Conservation (phyloP, 2,113 vertebrate species). For the Pseudorasbora parva region DNA sequence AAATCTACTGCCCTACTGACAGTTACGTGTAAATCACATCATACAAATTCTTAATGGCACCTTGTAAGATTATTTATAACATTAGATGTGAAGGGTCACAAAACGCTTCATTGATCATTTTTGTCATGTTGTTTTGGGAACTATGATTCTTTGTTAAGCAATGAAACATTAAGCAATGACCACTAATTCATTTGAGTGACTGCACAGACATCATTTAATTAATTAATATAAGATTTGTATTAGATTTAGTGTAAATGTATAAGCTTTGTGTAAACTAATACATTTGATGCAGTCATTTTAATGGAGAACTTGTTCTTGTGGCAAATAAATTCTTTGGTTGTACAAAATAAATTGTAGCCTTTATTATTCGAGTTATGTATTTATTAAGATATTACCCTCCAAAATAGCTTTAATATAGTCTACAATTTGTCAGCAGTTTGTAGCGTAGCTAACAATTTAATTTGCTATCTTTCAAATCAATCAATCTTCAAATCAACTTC, state of each 20-base stretch:
- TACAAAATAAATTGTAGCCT: neutral
- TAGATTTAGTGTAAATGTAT: neutral
- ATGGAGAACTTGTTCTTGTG: neutral
- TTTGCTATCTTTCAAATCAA: neutral
- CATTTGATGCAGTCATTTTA: neutral
- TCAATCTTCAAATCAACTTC: neutral
- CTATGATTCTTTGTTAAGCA: neutral
- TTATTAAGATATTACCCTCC: neutral
- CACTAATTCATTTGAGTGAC: no score
- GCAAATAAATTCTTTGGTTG: neutral
- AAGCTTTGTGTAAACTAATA: neutral
- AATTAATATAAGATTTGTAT: neutral
- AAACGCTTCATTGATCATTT: neutral
- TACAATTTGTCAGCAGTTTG: neutral
- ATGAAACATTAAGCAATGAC: neutral
- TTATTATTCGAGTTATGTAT: neutral
- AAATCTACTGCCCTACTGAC: neutral
- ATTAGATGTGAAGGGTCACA: neutral
- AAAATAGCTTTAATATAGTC: neutral
- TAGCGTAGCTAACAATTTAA: neutral
- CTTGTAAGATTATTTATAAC: neutral
- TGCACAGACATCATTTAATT: neutral
- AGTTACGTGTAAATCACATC: neutral
- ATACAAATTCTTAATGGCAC: neutral
- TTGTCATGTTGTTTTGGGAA: neutral